phyloP scores from a whole-genome alignment of 2,113 vertebrate genomes.

The Euleptes europaea region DNA sequence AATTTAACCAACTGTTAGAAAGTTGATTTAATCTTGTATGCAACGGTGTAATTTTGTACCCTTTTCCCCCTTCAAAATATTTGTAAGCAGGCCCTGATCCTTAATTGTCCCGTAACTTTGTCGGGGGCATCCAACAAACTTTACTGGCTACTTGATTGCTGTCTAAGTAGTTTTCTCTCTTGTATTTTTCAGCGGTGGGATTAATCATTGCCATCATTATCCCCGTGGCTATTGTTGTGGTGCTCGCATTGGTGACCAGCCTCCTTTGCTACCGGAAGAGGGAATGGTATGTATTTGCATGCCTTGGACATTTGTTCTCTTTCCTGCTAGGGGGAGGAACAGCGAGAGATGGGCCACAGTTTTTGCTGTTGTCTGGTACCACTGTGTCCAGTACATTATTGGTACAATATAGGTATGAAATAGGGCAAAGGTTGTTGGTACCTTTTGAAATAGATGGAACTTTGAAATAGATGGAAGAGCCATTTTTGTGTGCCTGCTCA shows the following conservation, averaged over 20 bases:
- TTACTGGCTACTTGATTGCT: not conserved
- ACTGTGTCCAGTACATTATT: not conserved
- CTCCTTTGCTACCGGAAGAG: conserved; percentile 80
- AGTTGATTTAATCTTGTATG: not conserved
- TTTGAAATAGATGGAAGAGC: not conserved
- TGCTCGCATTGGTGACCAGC: conserved; percentile 73
- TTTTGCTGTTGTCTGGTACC: not conserved
- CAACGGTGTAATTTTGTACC: not conserved
- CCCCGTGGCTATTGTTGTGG: conserved; percentile 74
- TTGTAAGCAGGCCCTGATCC: no score
- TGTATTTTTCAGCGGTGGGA: conserved; percentile 69
- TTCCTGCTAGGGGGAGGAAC: not conserved
- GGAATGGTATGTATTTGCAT: conserved; percentile 75
- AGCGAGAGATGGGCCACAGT: no score
- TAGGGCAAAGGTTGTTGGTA: not conserved
- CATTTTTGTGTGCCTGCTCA: not conserved
- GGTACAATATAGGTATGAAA: not conserved
- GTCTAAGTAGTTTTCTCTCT: not conserved
- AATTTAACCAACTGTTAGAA: no score
- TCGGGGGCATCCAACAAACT: not conserved
- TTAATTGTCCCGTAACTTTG: not conserved
- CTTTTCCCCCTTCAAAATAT: no score
- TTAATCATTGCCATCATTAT: conserved; percentile 82
- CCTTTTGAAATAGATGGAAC: not conserved
- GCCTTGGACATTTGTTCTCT: not conserved